These are phyloP conservation scores for Muntiacus reevesi DNA, from an alignment of 2,113 vertebrate species.

Conservation along the genomic window DNA sequence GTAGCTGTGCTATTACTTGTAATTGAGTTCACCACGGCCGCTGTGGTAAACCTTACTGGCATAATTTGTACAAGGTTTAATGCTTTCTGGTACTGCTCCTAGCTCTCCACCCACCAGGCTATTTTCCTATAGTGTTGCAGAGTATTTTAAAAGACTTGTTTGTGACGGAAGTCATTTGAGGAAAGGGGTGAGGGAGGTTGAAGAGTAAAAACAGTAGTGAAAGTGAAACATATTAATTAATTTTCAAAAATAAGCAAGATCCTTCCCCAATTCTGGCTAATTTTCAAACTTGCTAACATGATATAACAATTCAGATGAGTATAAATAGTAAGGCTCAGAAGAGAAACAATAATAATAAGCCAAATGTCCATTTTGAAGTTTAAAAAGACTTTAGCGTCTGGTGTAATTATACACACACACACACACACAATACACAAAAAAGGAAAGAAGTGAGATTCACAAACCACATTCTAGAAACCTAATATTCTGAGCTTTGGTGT, in stretches of 20 bases:
- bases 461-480: not conserved
- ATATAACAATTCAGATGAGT: not conserved
- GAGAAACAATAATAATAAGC: not conserved
- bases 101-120: constrained; percentile 5
- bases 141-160: constrained; percentile 40
- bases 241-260: not conserved
- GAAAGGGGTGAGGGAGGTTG: not conserved
- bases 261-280: not conserved
- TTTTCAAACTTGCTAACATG: not conserved
- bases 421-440: not conserved
- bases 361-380: not conserved
- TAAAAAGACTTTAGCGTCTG: not conserved
- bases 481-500: not conserved
- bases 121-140: not conserved
- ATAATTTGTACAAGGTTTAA: constrained; percentile 46
- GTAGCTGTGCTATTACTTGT: constrained; percentile 53
- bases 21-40: constrained; percentile 49
- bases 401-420: not conserved
- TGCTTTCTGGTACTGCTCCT: constrained; percentile 22
- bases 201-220: not conserved
- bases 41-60: constrained; percentile 40
- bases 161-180: not conserved
- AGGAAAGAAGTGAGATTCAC: not conserved
- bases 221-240: constrained; percentile 14
- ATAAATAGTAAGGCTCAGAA: not conserved